Evolutionary conservation across 2,113 vertebrate genomes (phyloP).

Genomic region (Pungitius pungitius): DNA sequence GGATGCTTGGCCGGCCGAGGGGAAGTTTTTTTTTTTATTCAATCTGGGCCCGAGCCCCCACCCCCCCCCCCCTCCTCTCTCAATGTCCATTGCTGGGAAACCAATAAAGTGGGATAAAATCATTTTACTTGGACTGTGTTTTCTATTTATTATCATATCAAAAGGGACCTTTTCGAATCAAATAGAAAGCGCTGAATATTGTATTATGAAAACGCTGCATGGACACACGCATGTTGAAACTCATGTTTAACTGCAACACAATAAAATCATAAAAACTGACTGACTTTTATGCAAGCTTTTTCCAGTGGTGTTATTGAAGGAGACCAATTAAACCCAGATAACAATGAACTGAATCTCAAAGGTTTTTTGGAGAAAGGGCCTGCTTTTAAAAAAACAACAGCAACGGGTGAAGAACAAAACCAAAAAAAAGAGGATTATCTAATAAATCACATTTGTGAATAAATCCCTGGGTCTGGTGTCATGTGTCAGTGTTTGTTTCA

Average conservation of each 20-base stretch:
- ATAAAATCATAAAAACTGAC: neutral
- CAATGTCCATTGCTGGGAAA: constrained; percentile 12
- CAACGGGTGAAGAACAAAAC: too few relatives aligned
- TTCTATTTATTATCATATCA: constrained; percentile 6
- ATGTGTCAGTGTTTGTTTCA: constrained; percentile 35
- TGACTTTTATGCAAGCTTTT: neutral
- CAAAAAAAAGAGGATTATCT: neutral
- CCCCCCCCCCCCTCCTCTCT: neutral
- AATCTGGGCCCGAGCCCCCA: constrained; percentile 60
- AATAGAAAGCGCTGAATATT: neutral
- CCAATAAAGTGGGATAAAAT: constrained; percentile 3
- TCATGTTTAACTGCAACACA: too few relatives aligned
- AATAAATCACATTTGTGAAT: neutral
- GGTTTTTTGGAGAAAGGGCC: neutral
- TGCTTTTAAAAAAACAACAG: neutral
- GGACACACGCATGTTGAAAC: neutral
- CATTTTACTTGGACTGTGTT: neutral
- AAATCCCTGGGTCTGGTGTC: neutral
- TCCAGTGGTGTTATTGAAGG: neutral
- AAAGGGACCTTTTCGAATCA: neutral
- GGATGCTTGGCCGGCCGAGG: constrained; percentile 76
- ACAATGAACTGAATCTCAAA: neutral
- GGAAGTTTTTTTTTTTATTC: constrained; percentile 59
- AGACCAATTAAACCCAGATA: neutral
- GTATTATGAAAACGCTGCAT: neutral